Percentiles rank a stretch among this genome's conserved stretches.
phyloP scores from a whole-genome alignment of 2,113 vertebrate genomes.

The Sarotherodon lohbergeri region DNA sequence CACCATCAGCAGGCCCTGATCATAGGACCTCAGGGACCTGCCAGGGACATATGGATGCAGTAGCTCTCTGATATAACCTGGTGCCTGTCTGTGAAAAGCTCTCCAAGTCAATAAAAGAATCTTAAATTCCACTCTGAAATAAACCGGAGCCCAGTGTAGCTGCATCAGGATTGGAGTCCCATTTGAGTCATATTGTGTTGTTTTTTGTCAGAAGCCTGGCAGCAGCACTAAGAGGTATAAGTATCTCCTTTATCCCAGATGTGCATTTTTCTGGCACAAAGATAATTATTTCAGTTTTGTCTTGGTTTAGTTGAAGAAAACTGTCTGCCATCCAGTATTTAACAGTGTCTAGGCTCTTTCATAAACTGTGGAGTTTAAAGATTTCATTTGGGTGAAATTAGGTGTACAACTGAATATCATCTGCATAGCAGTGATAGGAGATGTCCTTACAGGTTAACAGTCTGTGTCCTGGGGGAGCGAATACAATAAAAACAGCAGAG shows the following conservation, averaged over 20 bases:
- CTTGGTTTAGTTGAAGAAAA: neutral
- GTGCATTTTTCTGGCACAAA: neutral
- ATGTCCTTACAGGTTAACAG: neutral
- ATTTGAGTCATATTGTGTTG: neutral
- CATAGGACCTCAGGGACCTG: neutral
- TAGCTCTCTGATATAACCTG: neutral
- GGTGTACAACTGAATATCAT: neutral
- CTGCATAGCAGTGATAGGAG: neutral
- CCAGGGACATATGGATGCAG: neutral
- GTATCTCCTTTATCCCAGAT: neutral
- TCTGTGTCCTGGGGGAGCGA: neutral
- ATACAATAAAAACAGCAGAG: neutral
- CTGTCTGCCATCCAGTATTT: neutral
- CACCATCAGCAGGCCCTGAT: neutral
- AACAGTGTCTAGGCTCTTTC: neutral
- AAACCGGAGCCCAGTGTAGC: neutral
- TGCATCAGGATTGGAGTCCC: neutral
- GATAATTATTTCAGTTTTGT: neutral
- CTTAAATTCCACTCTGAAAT: neutral
- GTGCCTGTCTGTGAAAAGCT: neutral
- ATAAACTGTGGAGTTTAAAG: neutral
- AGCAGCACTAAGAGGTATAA: neutral
- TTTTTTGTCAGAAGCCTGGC: neutral
- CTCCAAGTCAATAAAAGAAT: neutral
- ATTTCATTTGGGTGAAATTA: neutral